Evolutionary conservation across 2,797 vertebrate species (phyloP), one percentile per base, ranked within the genome.

Genomic region (Distichodus sexfasciatus): DNA sequence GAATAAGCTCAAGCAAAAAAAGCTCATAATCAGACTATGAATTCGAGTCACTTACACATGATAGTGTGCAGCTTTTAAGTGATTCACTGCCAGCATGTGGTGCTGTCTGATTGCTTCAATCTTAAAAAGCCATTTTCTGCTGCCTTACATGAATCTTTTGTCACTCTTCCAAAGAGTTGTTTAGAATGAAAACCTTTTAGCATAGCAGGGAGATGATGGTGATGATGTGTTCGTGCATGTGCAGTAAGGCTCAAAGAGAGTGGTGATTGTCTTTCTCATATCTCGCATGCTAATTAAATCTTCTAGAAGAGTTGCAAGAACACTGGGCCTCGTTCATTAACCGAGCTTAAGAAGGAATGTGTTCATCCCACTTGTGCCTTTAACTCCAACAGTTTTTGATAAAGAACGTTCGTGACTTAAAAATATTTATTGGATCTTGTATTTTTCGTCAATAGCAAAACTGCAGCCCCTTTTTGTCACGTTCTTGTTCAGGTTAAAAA

Each of bases 31-130:
- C 41, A 61, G 43, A 72, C 44, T 55, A 28, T 63, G 57, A 66
- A n/a, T 62, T 59, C 44, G 47, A 51, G 65, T 33, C 44, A 43
- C 55, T 57, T 54, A 54, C 55, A 62, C 51, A 58, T 7, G 3
- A 51, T 14, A 40, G 43, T 41, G 35, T 76, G 71, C 44, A 41
- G 31, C n/a, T 57, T 70, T 50, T 54, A 51, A 31, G 40, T 73
- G 68, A 73, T 71, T 79, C 63, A 71, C 29, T 48, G 38, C 10
- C 35, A 67, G 60, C 74, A 74, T 43, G 58, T 41, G 73, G 41
- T 58, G 24, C 55, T 47, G 51, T 66, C 55, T 58, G 58, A 43
- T 57, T 61, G 36, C 24, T 57, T 8, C 43, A 61, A 29, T 43
- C 15, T 9, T 21, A 48, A 59, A 74, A 68, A 55, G 33, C 4